Evolutionary conservation across 2,888 invertebrate genomes (phyloP), one percentile per base, ranked within the genome.

Genomic region (Petrophora chlorosata): DNA sequence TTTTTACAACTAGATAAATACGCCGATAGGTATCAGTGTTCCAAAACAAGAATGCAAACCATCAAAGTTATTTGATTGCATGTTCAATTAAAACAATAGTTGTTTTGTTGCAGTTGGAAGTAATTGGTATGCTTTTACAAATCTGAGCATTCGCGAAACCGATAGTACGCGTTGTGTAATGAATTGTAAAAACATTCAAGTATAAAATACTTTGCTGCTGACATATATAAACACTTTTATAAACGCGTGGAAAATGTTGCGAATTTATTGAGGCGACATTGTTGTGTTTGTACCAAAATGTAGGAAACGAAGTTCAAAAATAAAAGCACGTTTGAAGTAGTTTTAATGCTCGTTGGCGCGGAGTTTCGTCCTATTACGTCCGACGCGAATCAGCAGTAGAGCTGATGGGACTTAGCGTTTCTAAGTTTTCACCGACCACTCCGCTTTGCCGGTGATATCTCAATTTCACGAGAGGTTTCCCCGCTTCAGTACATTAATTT

Each of bases 401-500:
- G 73, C 75, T 73, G 72, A 76, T 77, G 66, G 73, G 78, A 80
- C 82, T 86, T 86, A 85, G 82, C 87, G 75, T 85, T 89, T 73
- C 77, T 88, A 89, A 79, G 88, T 81, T 85, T 88, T 89, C 89
- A 75, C 73, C 70, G 76, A 74, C 73, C 71, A 76, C 75, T 82
- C 73, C 68, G 73, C 74, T 76, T 68, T 67, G 67, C 63, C 65
- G 56, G 73, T 76, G 78, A 81, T 82, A 86, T 82, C 82, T 82
- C 82, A 75, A 81, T 82, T 85, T 76, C 71, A 72, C 66, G 73
- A 77, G 63, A 65, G 82, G 80, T 68, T 85, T 85, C 81, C 65
- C 13, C 75, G 80, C 76, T 78, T 70, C 65, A 63, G 71, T 69
- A 74, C 67, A 76, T 76, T 85, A 83, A 84, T 79, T 79, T 77